A percentile compares a stretch with the other conserved stretches of the same genome.
phyloP scores from a whole-genome alignment of 2,797 vertebrate species.

The Typhlichthys subterraneus region DNA sequence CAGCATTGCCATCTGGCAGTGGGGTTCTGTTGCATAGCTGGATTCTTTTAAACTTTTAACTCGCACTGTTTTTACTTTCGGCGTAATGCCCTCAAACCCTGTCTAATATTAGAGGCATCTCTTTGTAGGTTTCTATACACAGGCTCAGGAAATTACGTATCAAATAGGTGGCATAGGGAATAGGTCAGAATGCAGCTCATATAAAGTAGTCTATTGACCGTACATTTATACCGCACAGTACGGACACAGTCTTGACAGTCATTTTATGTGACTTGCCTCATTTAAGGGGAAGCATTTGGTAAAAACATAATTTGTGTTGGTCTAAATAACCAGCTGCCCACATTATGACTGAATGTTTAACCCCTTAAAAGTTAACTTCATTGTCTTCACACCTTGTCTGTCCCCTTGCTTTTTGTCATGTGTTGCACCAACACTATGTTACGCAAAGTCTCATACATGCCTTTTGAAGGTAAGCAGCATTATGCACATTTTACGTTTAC shows the following conservation, averaged over 20 bases:
- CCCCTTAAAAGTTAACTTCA: constrained; percentile 38
- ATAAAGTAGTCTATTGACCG: not conserved
- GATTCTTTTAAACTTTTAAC: constrained; percentile 38
- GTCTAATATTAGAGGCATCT: not conserved
- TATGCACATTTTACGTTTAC: too few relatives aligned
- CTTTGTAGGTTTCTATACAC: constrained; percentile 3
- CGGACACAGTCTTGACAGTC: not conserved
- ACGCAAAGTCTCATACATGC: constrained; percentile 83
- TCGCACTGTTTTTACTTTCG: constrained; percentile 39
- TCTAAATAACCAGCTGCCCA: not conserved
- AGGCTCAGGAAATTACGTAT: constrained; percentile 11
- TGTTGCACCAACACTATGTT: constrained; percentile 55
- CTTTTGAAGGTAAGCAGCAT: constrained; percentile 82
- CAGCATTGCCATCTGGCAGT: constrained; percentile 67
- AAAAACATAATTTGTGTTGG: constrained; percentile 27
- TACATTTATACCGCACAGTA: not conserved
- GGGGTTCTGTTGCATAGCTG: constrained; percentile 41
- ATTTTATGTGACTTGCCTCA: constrained; percentile 11
- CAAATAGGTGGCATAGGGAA: not conserved
- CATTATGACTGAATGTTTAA: constrained; percentile 27
- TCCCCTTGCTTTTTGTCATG: constrained; percentile 59
- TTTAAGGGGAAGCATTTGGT: constrained; percentile 31
- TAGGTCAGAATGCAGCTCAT: not conserved
- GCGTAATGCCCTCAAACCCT: constrained; percentile 31
- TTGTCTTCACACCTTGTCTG: constrained; percentile 49